Evolutionary conservation across 1,140 invertebrate species (phyloP).

Genomic region (Drosophila persimilis): DNA sequence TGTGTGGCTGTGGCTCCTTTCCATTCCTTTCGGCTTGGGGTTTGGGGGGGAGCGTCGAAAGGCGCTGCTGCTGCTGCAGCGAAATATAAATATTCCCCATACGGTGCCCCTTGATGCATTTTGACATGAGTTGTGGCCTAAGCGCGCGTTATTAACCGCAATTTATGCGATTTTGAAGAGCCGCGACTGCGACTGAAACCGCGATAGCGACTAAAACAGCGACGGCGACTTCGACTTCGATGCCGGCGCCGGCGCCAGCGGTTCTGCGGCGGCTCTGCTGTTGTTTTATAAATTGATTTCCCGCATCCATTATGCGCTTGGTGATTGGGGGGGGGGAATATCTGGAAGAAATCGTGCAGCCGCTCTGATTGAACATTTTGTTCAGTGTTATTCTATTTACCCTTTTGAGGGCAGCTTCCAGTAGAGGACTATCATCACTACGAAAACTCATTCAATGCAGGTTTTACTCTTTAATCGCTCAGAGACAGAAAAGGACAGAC

Average conservation of each 20-base stretch:
- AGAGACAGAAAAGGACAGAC: too few relatives aligned
- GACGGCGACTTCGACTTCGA: slow-evolving; percentile 2
- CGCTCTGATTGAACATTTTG: too few relatives aligned
- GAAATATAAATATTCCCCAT: slow-evolving; percentile 80
- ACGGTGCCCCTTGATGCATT: slow-evolving; percentile 74
- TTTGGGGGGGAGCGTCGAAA: slow-evolving; percentile 39
- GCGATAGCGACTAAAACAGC: slow-evolving; percentile 7
- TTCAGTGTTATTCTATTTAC: too few relatives aligned
- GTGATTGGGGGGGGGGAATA: neutral
- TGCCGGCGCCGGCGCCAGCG: slow-evolving; percentile 33
- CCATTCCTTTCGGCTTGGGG: slow-evolving; percentile 3
- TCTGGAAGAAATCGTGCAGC: neutral
- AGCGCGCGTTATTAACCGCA: slow-evolving; percentile 79
- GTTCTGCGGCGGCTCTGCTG: slow-evolving; percentile 12
- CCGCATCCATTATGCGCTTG: too few relatives aligned
- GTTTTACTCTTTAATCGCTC: too few relatives aligned
- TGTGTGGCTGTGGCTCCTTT: slow-evolving; percentile 14
- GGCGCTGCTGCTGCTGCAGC: slow-evolving; percentile 19
- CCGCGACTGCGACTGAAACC: slow-evolving; percentile 12
- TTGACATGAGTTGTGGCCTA: slow-evolving; percentile 81
- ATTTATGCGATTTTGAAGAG: slow-evolving; percentile 79
- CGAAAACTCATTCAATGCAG: too few relatives aligned
- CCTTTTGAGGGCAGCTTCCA: too few relatives aligned
- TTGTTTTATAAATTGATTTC: slow-evolving; percentile 14
- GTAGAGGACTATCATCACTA: too few relatives aligned